phyloP scores from a whole-genome alignment of 2,113 vertebrate species.

The Nicator chloris region DNA sequence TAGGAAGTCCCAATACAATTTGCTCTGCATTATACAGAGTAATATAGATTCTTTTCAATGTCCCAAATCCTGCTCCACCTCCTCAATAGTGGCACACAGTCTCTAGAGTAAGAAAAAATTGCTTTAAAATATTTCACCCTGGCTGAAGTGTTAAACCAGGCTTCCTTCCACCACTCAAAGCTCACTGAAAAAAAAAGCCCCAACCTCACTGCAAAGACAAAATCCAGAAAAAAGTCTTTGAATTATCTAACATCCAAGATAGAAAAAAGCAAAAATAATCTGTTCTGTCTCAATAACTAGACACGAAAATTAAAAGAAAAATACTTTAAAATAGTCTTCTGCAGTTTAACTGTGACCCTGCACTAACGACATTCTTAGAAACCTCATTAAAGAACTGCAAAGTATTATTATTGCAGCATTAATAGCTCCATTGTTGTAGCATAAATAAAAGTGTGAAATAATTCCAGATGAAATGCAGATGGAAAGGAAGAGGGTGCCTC shows the following conservation, averaged over 20 bases:
- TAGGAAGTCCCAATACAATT: slow-evolving; percentile 11
- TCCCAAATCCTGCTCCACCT: not conserved
- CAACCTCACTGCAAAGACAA: not conserved
- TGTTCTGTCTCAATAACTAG: not conserved
- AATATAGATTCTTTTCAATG: not conserved
- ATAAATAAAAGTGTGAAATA: not conserved
- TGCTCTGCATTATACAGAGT: not conserved
- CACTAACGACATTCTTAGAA: not conserved
- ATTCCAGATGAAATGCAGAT: not conserved
- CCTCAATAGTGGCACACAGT: not conserved
- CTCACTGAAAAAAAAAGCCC: not conserved
- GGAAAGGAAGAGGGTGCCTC: not conserved
- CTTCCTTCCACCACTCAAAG: not conserved
- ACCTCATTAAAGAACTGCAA: not conserved
- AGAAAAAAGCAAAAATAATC: not conserved
- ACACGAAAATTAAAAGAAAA: not conserved
- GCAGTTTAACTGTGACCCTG: not conserved
- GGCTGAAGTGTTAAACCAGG: not conserved
- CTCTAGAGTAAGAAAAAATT: not conserved
- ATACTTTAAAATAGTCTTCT: not conserved
- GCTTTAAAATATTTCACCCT: not conserved
- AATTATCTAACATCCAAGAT: not conserved
- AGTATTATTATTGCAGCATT: not conserved
- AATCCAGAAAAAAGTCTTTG: not conserved
- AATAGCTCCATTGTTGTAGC: not conserved